Base-by-base conservation (phyloP, 2,113 vertebrate species). In the Pelecanoides urinatrix region DNA sequence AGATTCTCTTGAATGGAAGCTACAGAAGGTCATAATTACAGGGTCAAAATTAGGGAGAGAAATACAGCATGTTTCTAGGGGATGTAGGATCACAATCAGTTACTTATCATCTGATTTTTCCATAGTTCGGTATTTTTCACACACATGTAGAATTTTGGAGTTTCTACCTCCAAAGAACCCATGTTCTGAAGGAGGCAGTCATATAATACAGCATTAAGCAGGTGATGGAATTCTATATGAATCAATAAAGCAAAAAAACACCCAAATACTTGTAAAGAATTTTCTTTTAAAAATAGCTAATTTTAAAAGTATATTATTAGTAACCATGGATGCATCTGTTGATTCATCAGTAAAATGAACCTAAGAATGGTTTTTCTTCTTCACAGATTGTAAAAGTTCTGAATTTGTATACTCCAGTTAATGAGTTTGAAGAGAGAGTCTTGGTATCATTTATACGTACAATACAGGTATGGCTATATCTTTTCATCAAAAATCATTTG, bases 401-500 rank as follows among this genome's bases (percentile, higher is more conserved):
- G 98, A 99, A 99, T 96, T 98, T 99, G 94, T 99, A 99, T 97
- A 99, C 99, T 72, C 99, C 99, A 6, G 99, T 99, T 81, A 99
- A 99, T 61, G 99, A 99, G 88, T 99, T 99, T 98, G 99, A 99
- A 97, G 99, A 99, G 96, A 98, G 99, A 96, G 99, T 99, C 87
- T 98, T 99, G 7, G 99, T 99, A 9, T 97, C 99, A 1, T 99
- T 99, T 98, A 99, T 99, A 98, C 98, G 99, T 93, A 99, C 99
- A 68, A 99, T 99, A 98, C 99, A 99, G 99, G 99, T 99, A 98
- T 97, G 91, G 55, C 32, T 68, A 2, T 13, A 1, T 50, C 53
- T 75, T 72, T 55, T 40, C 7, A 61, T 74, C 55, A 66, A 22
- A 82, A 85, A 17, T 62, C 16, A 29, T 85, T 23, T 72, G 8